Base-by-base conservation (phyloP, 2,888 invertebrate species). In the Beris chalybata region DNA sequence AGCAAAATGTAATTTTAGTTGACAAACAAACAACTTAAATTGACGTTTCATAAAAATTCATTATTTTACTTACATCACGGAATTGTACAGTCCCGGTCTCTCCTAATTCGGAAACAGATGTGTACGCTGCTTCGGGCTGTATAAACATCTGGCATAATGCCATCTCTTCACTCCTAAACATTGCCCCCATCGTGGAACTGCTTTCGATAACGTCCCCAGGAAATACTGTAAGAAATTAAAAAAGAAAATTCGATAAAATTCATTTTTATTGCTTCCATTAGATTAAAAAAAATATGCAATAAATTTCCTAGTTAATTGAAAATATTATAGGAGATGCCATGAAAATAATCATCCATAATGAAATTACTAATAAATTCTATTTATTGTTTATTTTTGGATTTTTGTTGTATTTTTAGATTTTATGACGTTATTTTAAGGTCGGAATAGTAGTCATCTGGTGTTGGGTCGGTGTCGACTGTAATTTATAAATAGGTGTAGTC, bases 61-160 rank as follows among this genome's bases (percentile, higher is more conserved):
- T 11, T 48, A 70, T 50, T 38, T 38, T 74, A 88, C 91, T 90
- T 84, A 96, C 95, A 83, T 97, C 96, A 82, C 95, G 88, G 80
- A 97, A 97, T 84, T 97, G 96, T 54, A 95, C 95, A 67, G 92
- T 87, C 71, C 95, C 97, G 44, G 92, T 88, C 82, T 97, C 96
- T 64, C 97, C 97, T 69, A 97, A 84, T 82, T 97, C 95, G 3
- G 96, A 94, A 69, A 97, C 91, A 71, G 94, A 93, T 73, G 91
- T 89, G 82, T 97, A 97, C 0, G 95, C 95, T 43, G 96, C 92
- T 83, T 97, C 97, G 22, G 95, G 93, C 81, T 97, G 96, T 74
- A 97, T 91, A 83, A 95, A 97, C 82, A 97, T 88, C 83, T 97
- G 97, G 85, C 93, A 92, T 74, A 94, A 82, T 69, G 89, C 89